Base-by-base conservation (phyloP, 2,113 vertebrate species). In the Leptobrachium leishanense region DNA sequence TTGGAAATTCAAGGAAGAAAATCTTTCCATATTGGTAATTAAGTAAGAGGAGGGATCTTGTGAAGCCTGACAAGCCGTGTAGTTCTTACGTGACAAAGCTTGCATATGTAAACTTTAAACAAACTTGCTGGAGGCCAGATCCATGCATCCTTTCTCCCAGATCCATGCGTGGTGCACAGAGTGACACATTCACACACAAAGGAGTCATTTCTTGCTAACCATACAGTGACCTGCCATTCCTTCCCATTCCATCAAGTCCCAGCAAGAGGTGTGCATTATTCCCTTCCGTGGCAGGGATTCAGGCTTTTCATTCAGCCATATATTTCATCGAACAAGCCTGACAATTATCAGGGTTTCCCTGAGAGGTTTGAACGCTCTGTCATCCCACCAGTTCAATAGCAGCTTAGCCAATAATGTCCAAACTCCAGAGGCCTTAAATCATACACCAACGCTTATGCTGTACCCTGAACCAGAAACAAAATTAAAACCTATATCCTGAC, bases 181-280 rank as follows among this genome's bases (percentile, higher is more conserved):
- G 64, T 44, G 63, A 74, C 64, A 74, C 71, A 74, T 74, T 80
- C 70, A 57, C 63, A 68, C 55, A 81, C 46, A 74, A 74, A 74
- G 1, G 71, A 81, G 78, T 81, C 71, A 81, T 81, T 81, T 67
- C 44, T 59, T 20, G 40, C 64, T 74, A 81, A 74, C 78, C 78
- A 42, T 20, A 15, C 40, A 43, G 50, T 74, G 72, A 74, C 78
- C 78, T 81, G 72, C 78, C 78, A 64, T 74, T 81, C 72, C 78
- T 72, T 44, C 65, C 71, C 42, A 68, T 65, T 62, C 39, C 7
- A 69, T 81, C 78, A 74, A 68, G 78, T 74, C 65, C 64, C 78
- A 74, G 78, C 77, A 79, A 68, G 70, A 79, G 62, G 8, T 53
- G 66, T 42, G 59, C 68, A 68, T 59, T 9, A 59, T 10, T 12